Conservation (phyloP, 2,113 vertebrate genomes). For the Pandion haliaetus region DNA sequence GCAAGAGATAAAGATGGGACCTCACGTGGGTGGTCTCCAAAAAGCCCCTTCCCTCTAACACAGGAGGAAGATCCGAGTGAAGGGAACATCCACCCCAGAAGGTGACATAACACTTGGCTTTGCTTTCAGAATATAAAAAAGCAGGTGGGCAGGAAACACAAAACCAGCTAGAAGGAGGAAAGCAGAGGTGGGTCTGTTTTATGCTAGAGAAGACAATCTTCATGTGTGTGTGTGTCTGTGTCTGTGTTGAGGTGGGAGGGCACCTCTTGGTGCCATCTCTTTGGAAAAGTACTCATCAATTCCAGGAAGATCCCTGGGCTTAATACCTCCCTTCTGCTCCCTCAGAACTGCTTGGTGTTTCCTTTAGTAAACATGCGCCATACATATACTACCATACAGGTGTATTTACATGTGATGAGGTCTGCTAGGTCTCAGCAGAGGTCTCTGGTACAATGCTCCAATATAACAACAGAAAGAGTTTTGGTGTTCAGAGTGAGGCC, state of each 20-base stretch:
- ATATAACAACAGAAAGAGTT: slow-evolving; percentile 41
- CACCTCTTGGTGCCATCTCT: neutral
- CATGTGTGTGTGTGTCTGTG: neutral
- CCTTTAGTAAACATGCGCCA: slow-evolving; percentile 23
- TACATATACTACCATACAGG: slow-evolving; percentile 33
- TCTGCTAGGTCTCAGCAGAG: slow-evolving; percentile 51
- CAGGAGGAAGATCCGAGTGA: neutral
- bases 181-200: neutral
- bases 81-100: neutral
- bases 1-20: neutral
- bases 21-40: neutral
- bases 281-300: slow-evolving; percentile 18
- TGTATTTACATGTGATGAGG: slow-evolving; percentile 63
- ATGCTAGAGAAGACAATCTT: neutral
- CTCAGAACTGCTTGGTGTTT: slow-evolving; percentile 16
- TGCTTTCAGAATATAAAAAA: slow-evolving; percentile 1
- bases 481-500: slow-evolving; percentile 34
- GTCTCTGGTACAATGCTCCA: slow-evolving; percentile 44
- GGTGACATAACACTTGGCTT: neutral
- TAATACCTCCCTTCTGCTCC: neutral
- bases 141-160: slow-evolving; percentile 16
- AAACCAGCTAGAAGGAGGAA: neutral
- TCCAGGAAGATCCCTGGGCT: neutral
- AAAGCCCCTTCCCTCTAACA: neutral
- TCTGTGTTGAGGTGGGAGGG: neutral